Evolutionary conservation across 2,113 vertebrate genomes (phyloP), one percentile per base, ranked within the genome.

Genomic region (Benitochromis conjunctus): DNA sequence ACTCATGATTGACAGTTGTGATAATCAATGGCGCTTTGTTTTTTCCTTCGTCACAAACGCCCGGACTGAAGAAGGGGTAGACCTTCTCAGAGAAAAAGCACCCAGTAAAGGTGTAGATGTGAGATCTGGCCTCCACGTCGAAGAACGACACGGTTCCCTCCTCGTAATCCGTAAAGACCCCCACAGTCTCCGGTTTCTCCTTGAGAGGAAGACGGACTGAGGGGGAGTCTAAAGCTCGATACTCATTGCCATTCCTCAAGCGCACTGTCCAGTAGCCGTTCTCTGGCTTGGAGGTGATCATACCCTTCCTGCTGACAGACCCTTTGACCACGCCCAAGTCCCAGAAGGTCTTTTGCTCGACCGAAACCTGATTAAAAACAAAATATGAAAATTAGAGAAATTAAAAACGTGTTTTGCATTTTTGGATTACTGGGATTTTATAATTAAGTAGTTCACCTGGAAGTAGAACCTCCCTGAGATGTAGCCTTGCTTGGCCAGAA

Each of bases 191-290:
- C 0, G 91, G 94, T 43, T 76, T 93, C 31, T 21, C 34, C 7
- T 21, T n/a, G 0, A 90, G 89, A 5, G 69, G 2, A 0, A 96
- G 89, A 4, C 56, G 86, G 10, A 95, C 64, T 0, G 95, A 94
- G 1, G 94, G 92, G 0, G 69, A 92, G 51, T 94, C 94, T 82
- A 96, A 86, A 10, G 96, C 96, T 5, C 94, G 89, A 56, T 97
- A 97, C 81, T 95, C 91, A 5, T 83, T 66, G 4, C 94, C 91
- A 4, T 80, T 90, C 81, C 95, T 94, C 36, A 96, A 92, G 24
- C 96, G 95, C 83, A 97, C 87, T n/a, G 93, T 92, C 96, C 96
- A 97, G 76, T 88, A 97, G 62, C 96, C 96, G 5, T 92, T 95
- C 12, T 95, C 87, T 0, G 96, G 94, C 29, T 57, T 94, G 82